A percentile compares a stretch with the other conserved stretches of the same genome.
These are phyloP conservation scores for Scortum barcoo DNA, from an alignment of 2,113 vertebrate genomes.

Conservation along the genomic window DNA sequence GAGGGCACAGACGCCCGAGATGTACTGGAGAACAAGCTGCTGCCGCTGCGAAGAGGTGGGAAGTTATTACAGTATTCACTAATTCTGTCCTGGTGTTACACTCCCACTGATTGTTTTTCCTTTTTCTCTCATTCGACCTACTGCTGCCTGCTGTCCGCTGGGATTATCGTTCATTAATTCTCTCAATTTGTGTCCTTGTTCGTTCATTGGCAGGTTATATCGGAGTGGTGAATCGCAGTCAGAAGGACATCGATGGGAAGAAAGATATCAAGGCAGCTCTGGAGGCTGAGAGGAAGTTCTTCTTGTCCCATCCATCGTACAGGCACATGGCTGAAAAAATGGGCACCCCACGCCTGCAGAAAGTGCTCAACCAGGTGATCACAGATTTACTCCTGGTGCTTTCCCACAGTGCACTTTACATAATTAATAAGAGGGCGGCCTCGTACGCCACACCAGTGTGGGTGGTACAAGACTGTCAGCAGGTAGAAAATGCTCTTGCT, in stretches of 20 bases:
- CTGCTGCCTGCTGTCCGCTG: not conserved
- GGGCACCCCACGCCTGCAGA: slow-evolving; percentile 90
- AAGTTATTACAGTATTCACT: slow-evolving; percentile 1
- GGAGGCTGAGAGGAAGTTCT: slow-evolving; percentile 90
- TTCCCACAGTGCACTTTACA: slow-evolving; percentile 56
- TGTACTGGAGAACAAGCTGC: slow-evolving; percentile 93
- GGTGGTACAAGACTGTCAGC: slow-evolving; percentile 26
- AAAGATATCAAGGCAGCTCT: slow-evolving; percentile 90
- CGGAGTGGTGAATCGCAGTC: slow-evolving; percentile 91
- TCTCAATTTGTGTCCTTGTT: not conserved
- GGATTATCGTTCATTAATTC: not conserved
- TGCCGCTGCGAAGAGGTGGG: slow-evolving; percentile 92
- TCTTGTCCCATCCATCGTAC: slow-evolving; percentile 83
- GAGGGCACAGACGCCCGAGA: slow-evolving; percentile 95
- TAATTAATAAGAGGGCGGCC: slow-evolving; percentile 58
- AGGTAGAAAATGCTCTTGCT: slow-evolving; percentile 15
- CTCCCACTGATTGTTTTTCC: not conserved
- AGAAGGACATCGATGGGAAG: slow-evolving; percentile 92
- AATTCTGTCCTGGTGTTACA: not conserved
- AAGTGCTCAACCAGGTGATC: slow-evolving; percentile 86
- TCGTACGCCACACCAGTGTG: slow-evolving; percentile 32
- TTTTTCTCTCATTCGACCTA: not conserved
- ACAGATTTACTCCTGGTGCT: slow-evolving; percentile 35
- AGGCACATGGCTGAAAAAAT: slow-evolving; percentile 89
- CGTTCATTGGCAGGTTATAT: slow-evolving; percentile 84